These are phyloP conservation scores for Drosophila helvetica DNA, from an alignment of 2,888 invertebrate genomes.

Conservation along the genomic window DNA sequence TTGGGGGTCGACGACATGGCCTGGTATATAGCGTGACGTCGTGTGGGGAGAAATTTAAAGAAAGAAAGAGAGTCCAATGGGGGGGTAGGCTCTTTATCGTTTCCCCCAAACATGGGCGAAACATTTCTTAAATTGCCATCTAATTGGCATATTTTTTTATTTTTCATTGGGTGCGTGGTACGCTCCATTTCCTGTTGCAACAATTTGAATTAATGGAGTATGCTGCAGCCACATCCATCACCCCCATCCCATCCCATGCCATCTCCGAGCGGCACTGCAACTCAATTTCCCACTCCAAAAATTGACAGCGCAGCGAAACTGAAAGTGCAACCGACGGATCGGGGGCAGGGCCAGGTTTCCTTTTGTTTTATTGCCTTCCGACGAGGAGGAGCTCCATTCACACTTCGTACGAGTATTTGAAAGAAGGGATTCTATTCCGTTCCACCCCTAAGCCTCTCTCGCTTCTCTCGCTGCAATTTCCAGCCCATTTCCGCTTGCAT, in stretches of 20 bases:
- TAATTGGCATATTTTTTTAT: conserved; percentile 38
- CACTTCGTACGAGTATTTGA: conserved; percentile 16
- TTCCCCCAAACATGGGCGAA: conserved; percentile 8
- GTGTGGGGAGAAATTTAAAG: background rate
- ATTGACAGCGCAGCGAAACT: conserved; percentile 51
- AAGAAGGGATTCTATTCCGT: conserved; percentile 9
- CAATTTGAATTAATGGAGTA: conserved; percentile 67
- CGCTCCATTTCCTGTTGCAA: conserved; percentile 67
- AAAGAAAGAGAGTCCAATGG: conserved; percentile 12
- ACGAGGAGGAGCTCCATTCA: conserved; percentile 6
- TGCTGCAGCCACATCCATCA: conserved; percentile 2
- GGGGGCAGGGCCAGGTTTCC: conserved; percentile 32
- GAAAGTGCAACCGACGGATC: conserved; percentile 54
- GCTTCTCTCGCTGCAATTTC: conserved; percentile 15
- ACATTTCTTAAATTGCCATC: conserved; percentile 42
- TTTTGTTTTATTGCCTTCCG: conserved; percentile 29
- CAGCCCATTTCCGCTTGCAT: conserved; percentile 44
- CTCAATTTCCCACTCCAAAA: conserved; percentile 13
- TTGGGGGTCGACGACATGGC: conserved; percentile 1
- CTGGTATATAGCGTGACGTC: background rate
- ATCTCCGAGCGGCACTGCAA: background rate
- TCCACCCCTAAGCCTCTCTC: conserved; percentile 9
- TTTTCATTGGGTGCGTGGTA: conserved; percentile 56
- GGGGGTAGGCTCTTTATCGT: conserved; percentile 6
- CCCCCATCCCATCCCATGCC: too few species aligned